Evolutionary conservation across 2,113 vertebrate genomes (phyloP).

Genomic region (Aspidoscelis tigris): DNA sequence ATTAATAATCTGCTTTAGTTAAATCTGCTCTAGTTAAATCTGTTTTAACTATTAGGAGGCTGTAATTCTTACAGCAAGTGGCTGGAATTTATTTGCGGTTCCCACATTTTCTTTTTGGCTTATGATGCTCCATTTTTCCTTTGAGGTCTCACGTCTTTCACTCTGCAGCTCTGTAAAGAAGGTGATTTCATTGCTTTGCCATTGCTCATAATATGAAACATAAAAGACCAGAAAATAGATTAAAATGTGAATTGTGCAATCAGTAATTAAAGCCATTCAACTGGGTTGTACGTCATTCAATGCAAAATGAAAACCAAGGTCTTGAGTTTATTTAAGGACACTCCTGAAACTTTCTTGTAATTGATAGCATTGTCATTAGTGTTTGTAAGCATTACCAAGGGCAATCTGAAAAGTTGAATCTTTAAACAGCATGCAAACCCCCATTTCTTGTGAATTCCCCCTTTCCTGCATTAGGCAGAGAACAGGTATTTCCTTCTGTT

Average conservation of each 20-base stretch:
- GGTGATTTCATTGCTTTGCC: constrained; percentile 63
- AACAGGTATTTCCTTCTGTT: neutral
- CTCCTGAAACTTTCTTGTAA: neutral
- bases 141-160: constrained; percentile 33
- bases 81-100: constrained; percentile 15
- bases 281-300: constrained; percentile 21
- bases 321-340: constrained; percentile 44
- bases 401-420: neutral
- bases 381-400: neutral
- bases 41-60: constrained; percentile 10
- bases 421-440: constrained; percentile 16
- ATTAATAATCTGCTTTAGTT: neutral
- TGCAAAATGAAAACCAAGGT: constrained; percentile 35
- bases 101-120: constrained; percentile 34
- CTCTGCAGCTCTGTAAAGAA: constrained; percentile 32
- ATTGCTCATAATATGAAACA: constrained; percentile 34
- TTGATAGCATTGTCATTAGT: neutral
- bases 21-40: constrained; percentile 30
- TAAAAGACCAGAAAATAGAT: constrained; percentile 37
- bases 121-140: constrained; percentile 2
- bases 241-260: constrained; percentile 24
- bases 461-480: neutral
- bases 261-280: constrained; percentile 53
- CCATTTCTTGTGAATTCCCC: neutral
- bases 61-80: constrained; percentile 31